Base-by-base conservation (phyloP, 2,888 invertebrate genomes). In the Lycia hirtaria region DNA sequence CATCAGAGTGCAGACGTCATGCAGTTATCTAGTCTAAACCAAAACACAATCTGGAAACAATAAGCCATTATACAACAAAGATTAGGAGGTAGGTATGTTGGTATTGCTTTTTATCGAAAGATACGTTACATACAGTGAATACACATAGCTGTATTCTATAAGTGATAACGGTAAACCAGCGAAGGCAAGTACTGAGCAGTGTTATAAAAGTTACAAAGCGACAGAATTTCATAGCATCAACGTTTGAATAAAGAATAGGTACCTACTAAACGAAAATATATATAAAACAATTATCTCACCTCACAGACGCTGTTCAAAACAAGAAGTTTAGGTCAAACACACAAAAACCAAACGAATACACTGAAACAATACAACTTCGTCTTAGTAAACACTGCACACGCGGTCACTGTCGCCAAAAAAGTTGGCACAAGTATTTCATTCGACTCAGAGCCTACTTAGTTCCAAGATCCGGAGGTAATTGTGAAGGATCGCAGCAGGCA, bases 311-410 rank as follows among this genome's bases (percentile, higher is more conserved):
- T 78, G 72, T 74, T 72, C 71, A 76, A 62, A 81, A 77, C 75
- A 78, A 79, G 85, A 87, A 86, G 86, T 86, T 85, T 85, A 85
- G 83, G 80, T 67, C 78, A 69, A 69, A 38, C 20, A 66, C 71
- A 77, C 76, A 73, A 78, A 75, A 81, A 79, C 75, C 73, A 68
- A 75, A 79, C 56, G 59, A 80, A 67, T 81, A 85, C 66, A 70
- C 69, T 67, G 75, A 76, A 81, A 80, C 78, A 83, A 82, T 74
- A 67, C 69, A 83, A 86, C 80, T 85, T 85, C 75, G 76, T 83
- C 80, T 85, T 85, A 75, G 76, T 83, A 83, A 86, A 84, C 87
- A 88, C 83, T 69, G 41, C 76, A 80, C 78, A 78, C 78, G 75
- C 78, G 74, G 64, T 24, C 59, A 48, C 50, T 44, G 37, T 51